Evolutionary conservation across 2,888 invertebrate species (phyloP), one percentile per base, ranked within the genome.

Genomic region (Helicoverpa assulta): DNA sequence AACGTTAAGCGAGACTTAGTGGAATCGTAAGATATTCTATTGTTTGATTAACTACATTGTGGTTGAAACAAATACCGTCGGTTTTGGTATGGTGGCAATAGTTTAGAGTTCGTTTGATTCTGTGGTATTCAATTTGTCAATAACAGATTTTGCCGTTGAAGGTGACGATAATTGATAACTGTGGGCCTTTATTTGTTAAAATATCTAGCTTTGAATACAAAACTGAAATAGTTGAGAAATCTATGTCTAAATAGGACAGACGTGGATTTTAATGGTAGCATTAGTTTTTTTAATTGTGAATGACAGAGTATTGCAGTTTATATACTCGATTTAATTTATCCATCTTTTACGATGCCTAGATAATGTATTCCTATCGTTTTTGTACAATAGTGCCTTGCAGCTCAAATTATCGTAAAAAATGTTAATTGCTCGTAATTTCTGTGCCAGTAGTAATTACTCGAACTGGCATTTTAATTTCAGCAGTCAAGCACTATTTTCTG

Each of bases 31-130:
- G 51, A 52, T 50, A 47, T 63, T 63, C 47, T 16, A 66, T 73
- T 67, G 68, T 72, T 70, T 73, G 60, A 70, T 73, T 53, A 82
- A 55, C 57, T 70, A 63, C 66, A 83, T 76, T 82, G 81, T 59
- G 73, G 73, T 82, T 53, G 53, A 73, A 72, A 73, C 62, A 65
- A 68, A 63, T 64, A 77, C 47, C 47, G 33, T 62, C 51, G 73
- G 69, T 58, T 70, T 74, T 70, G 52, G 57, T 60, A 79, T 75
- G 50, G 66, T 40, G 54, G 18, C 54, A 51, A 7, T 65, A 62
- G 64, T 75, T 75, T 60, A 71, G 61, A 65, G 61, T 70, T 70
- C 65, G 64, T 65, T 80, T 67, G 26, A 59, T 65, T 76, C 40
- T 62, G 76, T 29, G 59, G 73, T 26, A 59, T 58, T 77, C 19